Evolutionary conservation across 2,113 vertebrate genomes (phyloP).

Genomic region (Crotalus viridis): DNA sequence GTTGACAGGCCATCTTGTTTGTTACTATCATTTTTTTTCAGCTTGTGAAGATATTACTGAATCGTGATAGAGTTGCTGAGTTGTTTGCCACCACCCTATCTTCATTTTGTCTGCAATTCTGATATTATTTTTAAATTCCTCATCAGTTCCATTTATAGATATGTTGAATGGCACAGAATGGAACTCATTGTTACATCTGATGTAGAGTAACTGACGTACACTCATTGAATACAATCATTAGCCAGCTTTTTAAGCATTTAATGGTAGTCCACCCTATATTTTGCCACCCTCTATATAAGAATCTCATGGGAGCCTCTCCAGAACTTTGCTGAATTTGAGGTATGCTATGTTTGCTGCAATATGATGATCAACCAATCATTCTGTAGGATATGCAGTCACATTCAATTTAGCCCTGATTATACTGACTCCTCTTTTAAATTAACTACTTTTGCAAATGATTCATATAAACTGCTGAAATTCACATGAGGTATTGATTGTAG

Average conservation of each 20-base stretch:
- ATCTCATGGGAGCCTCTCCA: not conserved
- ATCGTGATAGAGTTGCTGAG: not conserved
- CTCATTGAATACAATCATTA: not conserved
- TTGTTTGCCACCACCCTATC: not conserved
- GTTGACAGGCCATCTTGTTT: not conserved
- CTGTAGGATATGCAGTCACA: not conserved
- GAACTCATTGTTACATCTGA: not conserved
- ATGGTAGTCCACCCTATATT: not conserved
- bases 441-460: not conserved
- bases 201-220: not conserved
- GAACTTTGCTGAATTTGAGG: not conserved
- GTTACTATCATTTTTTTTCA: not conserved
- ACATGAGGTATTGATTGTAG: not conserved
- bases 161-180: not conserved
- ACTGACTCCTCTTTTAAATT: not conserved
- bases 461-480: not conserved
- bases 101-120: not conserved
- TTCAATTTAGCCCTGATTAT: not conserved
- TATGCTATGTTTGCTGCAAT: not conserved
- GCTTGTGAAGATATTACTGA: not conserved
- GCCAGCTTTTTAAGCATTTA: not conserved
- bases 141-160: not conserved
- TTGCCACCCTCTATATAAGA: not conserved
- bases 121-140: not conserved
- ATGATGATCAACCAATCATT: not conserved